Evolutionary conservation across 2,113 vertebrate species (phyloP).

Genomic region (Sitta europaea): DNA sequence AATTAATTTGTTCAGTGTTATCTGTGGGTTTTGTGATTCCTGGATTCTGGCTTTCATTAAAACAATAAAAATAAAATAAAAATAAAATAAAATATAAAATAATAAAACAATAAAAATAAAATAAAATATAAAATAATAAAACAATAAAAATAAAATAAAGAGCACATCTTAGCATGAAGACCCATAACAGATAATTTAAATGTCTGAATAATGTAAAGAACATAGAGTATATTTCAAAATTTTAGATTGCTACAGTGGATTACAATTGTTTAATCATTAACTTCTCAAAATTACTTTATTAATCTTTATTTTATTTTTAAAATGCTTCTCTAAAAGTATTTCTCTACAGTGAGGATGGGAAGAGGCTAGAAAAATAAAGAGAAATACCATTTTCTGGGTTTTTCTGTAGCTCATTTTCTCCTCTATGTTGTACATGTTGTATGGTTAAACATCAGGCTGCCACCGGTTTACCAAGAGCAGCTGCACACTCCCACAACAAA

Average conservation of each 20-base stretch:
- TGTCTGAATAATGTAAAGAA: not conserved
- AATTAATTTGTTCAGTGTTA: not conserved
- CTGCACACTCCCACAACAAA: not conserved
- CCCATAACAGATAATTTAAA: not conserved
- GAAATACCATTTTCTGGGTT: rapidly evolving
- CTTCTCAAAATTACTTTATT: not conserved
- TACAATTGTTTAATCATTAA: not conserved
- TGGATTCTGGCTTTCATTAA: not conserved
- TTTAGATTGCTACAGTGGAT: not conserved
- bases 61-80: too few species aligned
- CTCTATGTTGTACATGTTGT: not conserved
- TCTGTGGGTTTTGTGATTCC: not conserved
- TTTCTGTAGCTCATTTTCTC: not conserved
- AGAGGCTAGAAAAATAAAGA: not conserved
- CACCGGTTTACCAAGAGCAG: not conserved
- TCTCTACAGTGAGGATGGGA: not conserved
- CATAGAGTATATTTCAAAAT: not conserved
- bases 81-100: too few species aligned
- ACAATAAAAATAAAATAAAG: too few species aligned
- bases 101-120: too few species aligned
- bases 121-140: too few species aligned
- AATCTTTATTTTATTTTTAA: not conserved
- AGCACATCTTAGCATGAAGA: not conserved
- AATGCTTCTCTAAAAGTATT: not conserved
- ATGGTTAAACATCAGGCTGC: not conserved